A percentile compares a stretch with the other conserved stretches of the same genome.
These are phyloP conservation scores for Orbicella faveolata DNA, from an alignment of 64 coral and sea anemone genomes.

Conservation along the genomic window DNA sequence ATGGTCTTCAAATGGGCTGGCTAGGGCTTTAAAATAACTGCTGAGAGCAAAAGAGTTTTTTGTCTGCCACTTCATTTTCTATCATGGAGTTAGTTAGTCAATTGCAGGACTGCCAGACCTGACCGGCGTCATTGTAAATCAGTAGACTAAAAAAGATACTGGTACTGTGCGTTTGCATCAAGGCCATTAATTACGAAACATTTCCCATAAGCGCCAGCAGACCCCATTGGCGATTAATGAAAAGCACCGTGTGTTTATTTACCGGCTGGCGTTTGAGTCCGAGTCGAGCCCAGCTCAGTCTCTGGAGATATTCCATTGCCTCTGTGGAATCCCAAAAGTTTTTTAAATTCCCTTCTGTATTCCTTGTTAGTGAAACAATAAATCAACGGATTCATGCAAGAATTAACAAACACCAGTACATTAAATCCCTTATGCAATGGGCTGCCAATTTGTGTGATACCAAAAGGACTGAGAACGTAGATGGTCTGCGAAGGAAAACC, in stretches of 20 bases:
- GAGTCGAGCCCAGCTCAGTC: background rate
- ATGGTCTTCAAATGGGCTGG: too few relatives aligned
- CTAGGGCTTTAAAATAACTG: too few relatives aligned
- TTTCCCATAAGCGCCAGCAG: background rate
- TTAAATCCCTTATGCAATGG: conserved; percentile 24
- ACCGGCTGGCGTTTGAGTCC: too few relatives aligned
- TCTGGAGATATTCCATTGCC: conserved; percentile 14
- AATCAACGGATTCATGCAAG: conserved; percentile 42
- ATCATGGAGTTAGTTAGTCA: too few relatives aligned
- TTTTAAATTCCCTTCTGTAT: conserved; percentile 32
- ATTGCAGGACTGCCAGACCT: too few relatives aligned
- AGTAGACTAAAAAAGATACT: too few relatives aligned
- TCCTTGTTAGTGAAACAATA: conserved; percentile 35
- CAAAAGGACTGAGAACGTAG: conserved; percentile 20
- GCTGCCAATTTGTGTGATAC: conserved; percentile 14
- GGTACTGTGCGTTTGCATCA: background rate
- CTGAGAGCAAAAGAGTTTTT: too few relatives aligned
- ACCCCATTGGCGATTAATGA: too few relatives aligned
- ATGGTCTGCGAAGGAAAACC: conserved; percentile 35
- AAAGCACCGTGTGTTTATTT: background rate
- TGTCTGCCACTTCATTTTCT: too few relatives aligned
- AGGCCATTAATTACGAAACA: background rate
- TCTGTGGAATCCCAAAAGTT: background rate
- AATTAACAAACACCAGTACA: conserved; percentile 18
- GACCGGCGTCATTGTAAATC: too few relatives aligned